A percentile compares a stretch with the other conserved stretches of the same genome.
These are phyloP conservation scores for Tribolium castaneum DNA, from an alignment of 1,140 invertebrate genomes.

Conservation along the genomic window DNA sequence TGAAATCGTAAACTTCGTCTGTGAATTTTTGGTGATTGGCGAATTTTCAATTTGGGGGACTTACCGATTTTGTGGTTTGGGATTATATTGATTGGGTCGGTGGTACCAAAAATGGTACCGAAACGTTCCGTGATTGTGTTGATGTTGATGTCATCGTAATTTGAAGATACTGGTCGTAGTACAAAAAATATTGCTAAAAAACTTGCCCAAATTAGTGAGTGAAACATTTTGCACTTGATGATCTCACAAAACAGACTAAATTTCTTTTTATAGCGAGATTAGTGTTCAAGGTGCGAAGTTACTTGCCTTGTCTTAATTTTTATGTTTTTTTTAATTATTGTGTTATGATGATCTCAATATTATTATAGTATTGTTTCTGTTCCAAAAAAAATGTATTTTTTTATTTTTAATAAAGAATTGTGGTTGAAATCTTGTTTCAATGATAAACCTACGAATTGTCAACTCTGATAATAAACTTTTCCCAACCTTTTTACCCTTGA, in stretches of 20 bases:
- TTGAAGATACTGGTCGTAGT: too few relatives aligned
- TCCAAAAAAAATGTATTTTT: too few relatives aligned
- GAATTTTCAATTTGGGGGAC: neutral
- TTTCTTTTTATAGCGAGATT: neutral
- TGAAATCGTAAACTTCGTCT: constrained; percentile 52
- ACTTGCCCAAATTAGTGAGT: neutral
- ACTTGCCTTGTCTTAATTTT: neutral
- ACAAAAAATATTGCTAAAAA: too few relatives aligned
- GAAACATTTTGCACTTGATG: neutral
- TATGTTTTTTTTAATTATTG: neutral
- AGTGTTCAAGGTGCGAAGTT: neutral
- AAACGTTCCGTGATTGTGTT: neutral
- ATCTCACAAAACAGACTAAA: neutral
- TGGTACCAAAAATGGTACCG: neutral
- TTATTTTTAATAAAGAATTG: too few relatives aligned
- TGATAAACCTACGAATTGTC: too few relatives aligned
- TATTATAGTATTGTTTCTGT: too few relatives aligned
- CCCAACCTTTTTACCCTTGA: too few relatives aligned
- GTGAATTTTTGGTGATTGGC: neutral
- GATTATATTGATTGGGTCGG: too few relatives aligned
- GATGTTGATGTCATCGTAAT: neutral
- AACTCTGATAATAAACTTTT: too few relatives aligned
- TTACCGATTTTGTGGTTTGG: neutral
- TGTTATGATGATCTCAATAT: neutral
- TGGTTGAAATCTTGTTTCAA: too few relatives aligned